phyloP scores from a whole-genome alignment of 2,888 invertebrate genomes.

The Bibio marci region DNA sequence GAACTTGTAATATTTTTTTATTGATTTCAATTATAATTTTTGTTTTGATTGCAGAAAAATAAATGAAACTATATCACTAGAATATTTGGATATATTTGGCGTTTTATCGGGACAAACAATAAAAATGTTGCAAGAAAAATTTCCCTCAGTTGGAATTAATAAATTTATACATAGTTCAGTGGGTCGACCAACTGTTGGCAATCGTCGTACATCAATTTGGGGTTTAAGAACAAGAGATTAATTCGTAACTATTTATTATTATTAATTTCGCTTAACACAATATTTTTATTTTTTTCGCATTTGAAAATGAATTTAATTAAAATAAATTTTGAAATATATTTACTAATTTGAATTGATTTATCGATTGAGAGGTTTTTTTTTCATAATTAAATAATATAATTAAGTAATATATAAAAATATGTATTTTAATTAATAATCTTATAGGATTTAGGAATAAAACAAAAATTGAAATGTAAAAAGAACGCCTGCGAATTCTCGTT shows the following conservation, averaged over 20 bases:
- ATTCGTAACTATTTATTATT: slow-evolving; percentile 12
- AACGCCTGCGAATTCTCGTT: too few species aligned
- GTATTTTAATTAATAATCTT: too few species aligned
- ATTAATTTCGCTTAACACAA: too few species aligned
- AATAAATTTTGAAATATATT: too few species aligned
- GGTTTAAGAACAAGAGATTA: slow-evolving; percentile 66
- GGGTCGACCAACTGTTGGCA: slow-evolving; percentile 78
- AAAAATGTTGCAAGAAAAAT: slow-evolving; percentile 33
- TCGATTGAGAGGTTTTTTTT: too few species aligned
- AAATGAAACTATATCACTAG: slow-evolving; percentile 41
- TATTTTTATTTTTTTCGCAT: too few species aligned
- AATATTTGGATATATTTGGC: slow-evolving; percentile 69
- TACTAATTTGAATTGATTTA: too few species aligned
- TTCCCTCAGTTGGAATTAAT: slow-evolving; percentile 48
- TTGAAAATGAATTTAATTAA: too few species aligned
- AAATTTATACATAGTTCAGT: slow-evolving; percentile 67
- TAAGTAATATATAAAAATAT: too few species aligned
- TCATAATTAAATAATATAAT: too few species aligned
- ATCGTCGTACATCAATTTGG: slow-evolving; percentile 80
- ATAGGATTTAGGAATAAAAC: too few species aligned
- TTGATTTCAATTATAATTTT: slow-evolving; percentile 4
- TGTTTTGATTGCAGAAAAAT: slow-evolving; percentile 31
- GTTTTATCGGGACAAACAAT: slow-evolving; percentile 42
- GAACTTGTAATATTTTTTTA: slow-evolving; percentile 4
- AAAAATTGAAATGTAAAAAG: too few species aligned